These are phyloP conservation scores for Sarcophaga carnaria DNA, from an alignment of 2,888 invertebrate genomes.

Conservation along the genomic window DNA sequence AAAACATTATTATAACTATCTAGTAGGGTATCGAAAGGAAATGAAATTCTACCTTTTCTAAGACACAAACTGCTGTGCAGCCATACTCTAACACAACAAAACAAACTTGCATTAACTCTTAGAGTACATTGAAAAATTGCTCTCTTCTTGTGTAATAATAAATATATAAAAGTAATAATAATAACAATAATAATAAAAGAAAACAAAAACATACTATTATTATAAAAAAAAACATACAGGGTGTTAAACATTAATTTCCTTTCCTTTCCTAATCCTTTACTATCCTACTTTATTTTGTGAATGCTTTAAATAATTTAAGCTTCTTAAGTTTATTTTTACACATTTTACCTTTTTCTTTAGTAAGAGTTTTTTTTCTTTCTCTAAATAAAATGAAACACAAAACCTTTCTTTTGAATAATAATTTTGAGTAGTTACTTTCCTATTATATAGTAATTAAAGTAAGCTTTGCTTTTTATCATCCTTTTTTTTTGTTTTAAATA, in stretches of 20 bases:
- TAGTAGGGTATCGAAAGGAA: slow-evolving; percentile 58
- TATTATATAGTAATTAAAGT: slow-evolving; percentile 15
- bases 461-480: slow-evolving; percentile 46
- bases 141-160: slow-evolving; percentile 62
- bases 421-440: slow-evolving; percentile 24
- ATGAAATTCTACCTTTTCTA: slow-evolving; percentile 47
- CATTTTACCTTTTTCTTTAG: slow-evolving; percentile 20
- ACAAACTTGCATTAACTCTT: slow-evolving; percentile 46
- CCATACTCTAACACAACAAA: slow-evolving; percentile 40
- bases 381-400: background rate
- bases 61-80: slow-evolving; percentile 66
- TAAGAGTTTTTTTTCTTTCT: slow-evolving; percentile 10
- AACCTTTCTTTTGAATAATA: slow-evolving; percentile 15
- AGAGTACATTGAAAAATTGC: slow-evolving; percentile 62
- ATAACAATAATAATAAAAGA: too few species aligned
- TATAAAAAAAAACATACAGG: slow-evolving; percentile 63
- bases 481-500: slow-evolving; percentile 27
- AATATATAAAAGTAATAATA: slow-evolving; percentile 5
- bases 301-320: slow-evolving; percentile 27
- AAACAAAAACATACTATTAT: slow-evolving; percentile 52
- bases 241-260: slow-evolving; percentile 66
- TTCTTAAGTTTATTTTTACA: slow-evolving; percentile 38
- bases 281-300: slow-evolving; percentile 21
- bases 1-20: slow-evolving; percentile 31
- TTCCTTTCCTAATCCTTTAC: slow-evolving; percentile 46